phyloP scores from a whole-genome alignment of 2,113 vertebrate genomes.

The Corvus cornix region DNA sequence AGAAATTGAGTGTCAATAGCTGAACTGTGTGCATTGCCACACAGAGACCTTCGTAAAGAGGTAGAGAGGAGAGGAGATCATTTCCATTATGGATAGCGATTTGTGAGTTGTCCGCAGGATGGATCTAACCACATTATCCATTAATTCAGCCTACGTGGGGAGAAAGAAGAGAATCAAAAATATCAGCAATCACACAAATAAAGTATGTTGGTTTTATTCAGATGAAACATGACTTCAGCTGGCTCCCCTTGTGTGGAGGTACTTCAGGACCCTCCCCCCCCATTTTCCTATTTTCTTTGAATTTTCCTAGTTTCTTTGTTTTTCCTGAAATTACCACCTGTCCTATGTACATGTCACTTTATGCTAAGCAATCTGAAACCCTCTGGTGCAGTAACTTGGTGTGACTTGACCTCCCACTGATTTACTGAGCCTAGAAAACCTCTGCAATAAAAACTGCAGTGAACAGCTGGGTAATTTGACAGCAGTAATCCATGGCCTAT shows the following conservation, averaged over 20 bases:
- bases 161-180: not conserved
- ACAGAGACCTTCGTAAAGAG: not conserved
- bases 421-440: not conserved
- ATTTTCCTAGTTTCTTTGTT: not conserved
- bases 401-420: not conserved
- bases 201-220: not conserved
- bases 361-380: not conserved
- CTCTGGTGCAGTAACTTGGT: not conserved
- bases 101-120: not conserved
- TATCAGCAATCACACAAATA: not conserved
- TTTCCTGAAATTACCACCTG: not conserved
- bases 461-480: not conserved
- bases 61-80: not conserved
- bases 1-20: not conserved
- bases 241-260: not conserved
- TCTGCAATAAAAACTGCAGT: not conserved
- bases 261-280: not conserved
- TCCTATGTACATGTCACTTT: not conserved
- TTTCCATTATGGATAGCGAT: not conserved
- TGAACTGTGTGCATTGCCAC: fast-evolving
- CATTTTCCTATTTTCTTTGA: not conserved
- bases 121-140: not conserved
- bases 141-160: not conserved
- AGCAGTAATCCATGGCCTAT: not conserved
- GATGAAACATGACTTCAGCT: not conserved